Conservation (phyloP, 2,113 vertebrate species). For the Labeo rohita region DNA sequence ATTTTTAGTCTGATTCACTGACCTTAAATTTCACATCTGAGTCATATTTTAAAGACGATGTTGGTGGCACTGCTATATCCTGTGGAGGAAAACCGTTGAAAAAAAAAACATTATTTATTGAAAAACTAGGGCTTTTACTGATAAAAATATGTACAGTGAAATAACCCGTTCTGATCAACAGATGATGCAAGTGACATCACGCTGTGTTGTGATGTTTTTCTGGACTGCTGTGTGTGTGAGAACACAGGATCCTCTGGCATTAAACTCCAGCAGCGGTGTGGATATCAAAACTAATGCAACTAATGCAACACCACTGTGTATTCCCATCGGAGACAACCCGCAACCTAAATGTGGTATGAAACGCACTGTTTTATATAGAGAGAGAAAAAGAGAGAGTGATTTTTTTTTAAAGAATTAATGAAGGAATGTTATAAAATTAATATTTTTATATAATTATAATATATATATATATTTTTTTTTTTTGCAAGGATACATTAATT, state of each 20-base stretch:
- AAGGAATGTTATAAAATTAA: too few relatives aligned
- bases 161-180: neutral
- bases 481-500: too few relatives aligned
- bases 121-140: neutral
- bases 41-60: neutral
- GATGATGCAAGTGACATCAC: neutral
- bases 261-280: too few relatives aligned
- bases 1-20: neutral
- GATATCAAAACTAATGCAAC: neutral
- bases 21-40: neutral
- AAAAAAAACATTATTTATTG: neutral
- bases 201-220: neutral
- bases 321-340: neutral
- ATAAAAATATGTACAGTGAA: neutral
- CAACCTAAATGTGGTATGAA: neutral
- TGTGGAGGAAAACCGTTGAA: neutral
- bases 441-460: too few relatives aligned
- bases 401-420: too few relatives aligned
- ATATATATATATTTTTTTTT: too few relatives aligned
- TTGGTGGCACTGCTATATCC: too few relatives aligned
- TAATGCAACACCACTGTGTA: neutral
- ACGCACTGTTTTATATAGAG: neutral
- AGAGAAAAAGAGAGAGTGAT: too few relatives aligned
- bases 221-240: neutral
- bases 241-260: neutral